Evolutionary conservation across 1,140 invertebrate genomes (phyloP).

Genomic region (Zaprionus nigranus): DNA sequence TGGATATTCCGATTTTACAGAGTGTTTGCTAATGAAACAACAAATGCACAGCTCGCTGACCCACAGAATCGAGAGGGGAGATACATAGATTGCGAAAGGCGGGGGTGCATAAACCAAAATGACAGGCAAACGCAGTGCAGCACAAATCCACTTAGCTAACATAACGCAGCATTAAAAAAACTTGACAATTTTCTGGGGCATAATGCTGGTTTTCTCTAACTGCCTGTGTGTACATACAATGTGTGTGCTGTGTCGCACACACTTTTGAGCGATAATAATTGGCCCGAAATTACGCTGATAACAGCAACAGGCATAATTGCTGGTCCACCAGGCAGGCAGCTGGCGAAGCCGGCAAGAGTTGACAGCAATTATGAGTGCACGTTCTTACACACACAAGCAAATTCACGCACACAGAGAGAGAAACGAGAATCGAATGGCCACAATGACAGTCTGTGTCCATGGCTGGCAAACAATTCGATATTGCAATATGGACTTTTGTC

Average conservation of each 20-base stretch:
- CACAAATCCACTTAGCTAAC: conserved; percentile 17
- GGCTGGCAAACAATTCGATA: conserved; percentile 23
- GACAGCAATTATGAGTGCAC: conserved; percentile 55
- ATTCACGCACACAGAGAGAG: conserved; percentile 15
- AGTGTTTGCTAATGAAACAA: conserved; percentile 14
- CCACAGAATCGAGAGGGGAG: neutral
- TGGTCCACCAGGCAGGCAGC: conserved; percentile 38
- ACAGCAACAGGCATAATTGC: conserved; percentile 70
- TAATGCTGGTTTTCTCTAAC: neutral
- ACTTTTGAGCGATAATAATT: conserved; percentile 65
- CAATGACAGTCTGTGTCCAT: conserved; percentile 11
- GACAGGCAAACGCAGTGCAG: neutral
- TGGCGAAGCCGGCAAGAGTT: conserved; percentile 11
- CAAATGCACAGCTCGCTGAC: neutral
- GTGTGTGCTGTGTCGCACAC: conserved; percentile 18
- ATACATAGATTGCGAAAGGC: neutral
- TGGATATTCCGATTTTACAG: no score
- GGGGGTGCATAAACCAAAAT: conserved; percentile 3
- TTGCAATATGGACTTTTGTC: conserved; percentile 24
- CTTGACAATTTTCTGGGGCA: conserved; percentile 13
- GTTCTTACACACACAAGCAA: conserved; percentile 9
- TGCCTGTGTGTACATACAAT: conserved; percentile 12
- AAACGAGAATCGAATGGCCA: conserved; percentile 4
- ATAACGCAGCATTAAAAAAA: conserved; percentile 33
- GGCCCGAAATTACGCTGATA: conserved; percentile 70